These are phyloP conservation scores for Agriotes lineatus DNA, from an alignment of 2,888 invertebrate genomes.

Conservation along the genomic window DNA sequence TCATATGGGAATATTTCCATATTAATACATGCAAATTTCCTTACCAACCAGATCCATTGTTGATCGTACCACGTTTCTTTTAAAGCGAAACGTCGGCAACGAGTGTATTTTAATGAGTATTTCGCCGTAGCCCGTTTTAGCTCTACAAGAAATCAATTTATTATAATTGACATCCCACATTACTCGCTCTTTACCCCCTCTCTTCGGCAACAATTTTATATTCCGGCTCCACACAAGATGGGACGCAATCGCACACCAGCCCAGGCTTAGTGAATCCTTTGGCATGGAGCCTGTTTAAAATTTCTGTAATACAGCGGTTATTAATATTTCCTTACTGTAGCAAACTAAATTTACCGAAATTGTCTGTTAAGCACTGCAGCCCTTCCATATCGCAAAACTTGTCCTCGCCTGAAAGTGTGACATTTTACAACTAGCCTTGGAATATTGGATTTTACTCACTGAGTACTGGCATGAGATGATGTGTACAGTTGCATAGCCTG, in stretches of 20 bases:
- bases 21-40: too few species aligned
- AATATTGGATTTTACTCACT: conserved; percentile 62
- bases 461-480: conserved; percentile 72
- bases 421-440: not conserved
- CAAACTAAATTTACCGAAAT: conserved; percentile 59
- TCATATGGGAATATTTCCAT: not conserved
- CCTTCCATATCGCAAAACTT: conserved; percentile 70
- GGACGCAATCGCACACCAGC: conserved; percentile 70
- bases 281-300: conserved; percentile 64
- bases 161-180: not conserved
- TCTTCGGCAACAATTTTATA: conserved; percentile 69
- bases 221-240: conserved; percentile 72
- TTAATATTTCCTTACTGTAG: conserved; percentile 19
- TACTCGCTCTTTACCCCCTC: conserved; percentile 64
- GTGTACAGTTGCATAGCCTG: conserved; percentile 72
- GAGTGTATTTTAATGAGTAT: conserved; percentile 68
- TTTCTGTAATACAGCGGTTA: conserved; percentile 57
- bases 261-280: conserved; percentile 65
- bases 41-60: conserved; percentile 74
- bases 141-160: conserved; percentile 37
- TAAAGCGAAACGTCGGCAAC: conserved; percentile 70
- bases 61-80: conserved; percentile 73
- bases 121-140: conserved; percentile 54
- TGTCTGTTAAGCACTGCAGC: conserved; percentile 69
- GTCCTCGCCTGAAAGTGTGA: conserved; percentile 61